Conservation (phyloP, 2,888 invertebrate genomes). For the Ptilodon capucinus region DNA sequence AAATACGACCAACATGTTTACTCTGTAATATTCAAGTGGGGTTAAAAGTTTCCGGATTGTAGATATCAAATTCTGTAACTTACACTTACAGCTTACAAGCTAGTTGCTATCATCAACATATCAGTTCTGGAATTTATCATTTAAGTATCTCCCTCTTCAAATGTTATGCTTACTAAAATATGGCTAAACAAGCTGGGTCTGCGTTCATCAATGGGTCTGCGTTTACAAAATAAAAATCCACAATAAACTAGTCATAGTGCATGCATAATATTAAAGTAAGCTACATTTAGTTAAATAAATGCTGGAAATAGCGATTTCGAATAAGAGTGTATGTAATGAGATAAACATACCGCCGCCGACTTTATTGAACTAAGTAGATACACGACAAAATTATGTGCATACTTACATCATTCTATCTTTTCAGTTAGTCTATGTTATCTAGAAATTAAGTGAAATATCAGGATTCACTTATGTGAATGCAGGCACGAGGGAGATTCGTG, state of each 20-base stretch:
- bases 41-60: conserved; percentile 45
- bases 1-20: conserved; percentile 22
- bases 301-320: not conserved
- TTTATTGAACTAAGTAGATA: not conserved
- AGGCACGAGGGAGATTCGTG: conserved; percentile 3
- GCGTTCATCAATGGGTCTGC: too few species aligned
- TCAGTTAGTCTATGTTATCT: conserved; percentile 31
- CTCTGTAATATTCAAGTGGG: conserved; percentile 34
- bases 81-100: conserved; percentile 66
- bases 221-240: too few species aligned
- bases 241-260: too few species aligned
- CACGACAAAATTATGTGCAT: conserved; percentile 23
- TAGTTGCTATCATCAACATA: conserved; percentile 62
- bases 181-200: too few species aligned
- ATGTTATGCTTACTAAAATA: conserved; percentile 39
- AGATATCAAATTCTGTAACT: conserved; percentile 47
- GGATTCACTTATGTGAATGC: conserved; percentile 9
- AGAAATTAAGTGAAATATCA: conserved; percentile 20
- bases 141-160: conserved; percentile 36
- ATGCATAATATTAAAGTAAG: too few species aligned
- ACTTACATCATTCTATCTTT: conserved; percentile 27
- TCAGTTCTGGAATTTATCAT: conserved; percentile 68
- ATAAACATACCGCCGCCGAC: not conserved
- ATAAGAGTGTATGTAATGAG: not conserved
- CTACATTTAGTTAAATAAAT: not conserved